Evolutionary conservation across 2,113 vertebrate species (phyloP).

Genomic region (Galemys pyrenaicus): DNA sequence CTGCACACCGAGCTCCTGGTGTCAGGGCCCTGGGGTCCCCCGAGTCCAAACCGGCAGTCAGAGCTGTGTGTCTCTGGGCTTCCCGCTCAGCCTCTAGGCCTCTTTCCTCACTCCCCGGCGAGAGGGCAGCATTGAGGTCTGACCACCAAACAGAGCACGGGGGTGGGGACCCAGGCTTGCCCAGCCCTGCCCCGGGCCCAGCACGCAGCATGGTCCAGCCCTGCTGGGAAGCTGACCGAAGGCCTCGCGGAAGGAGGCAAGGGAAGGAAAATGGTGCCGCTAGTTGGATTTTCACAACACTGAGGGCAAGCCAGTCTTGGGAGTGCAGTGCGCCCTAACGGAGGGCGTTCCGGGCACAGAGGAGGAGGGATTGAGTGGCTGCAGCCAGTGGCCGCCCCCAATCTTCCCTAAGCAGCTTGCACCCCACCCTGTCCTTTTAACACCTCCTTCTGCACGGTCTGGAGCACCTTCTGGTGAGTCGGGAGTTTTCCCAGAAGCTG

Average conservation of each 20-base stretch:
- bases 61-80: neutral
- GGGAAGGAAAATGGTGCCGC: conserved; percentile 55
- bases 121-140: neutral
- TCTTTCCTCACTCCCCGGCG: neutral
- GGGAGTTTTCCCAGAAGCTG: neutral
- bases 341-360: neutral
- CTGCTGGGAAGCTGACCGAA: neutral
- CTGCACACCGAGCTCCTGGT: neutral
- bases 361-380: neutral
- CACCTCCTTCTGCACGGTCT: neutral
- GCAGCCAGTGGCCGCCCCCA: neutral
- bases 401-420: neutral
- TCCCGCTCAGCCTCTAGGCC: accelerated
- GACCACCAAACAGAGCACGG: neutral
- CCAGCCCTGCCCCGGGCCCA: accelerated
- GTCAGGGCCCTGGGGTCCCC: neutral
- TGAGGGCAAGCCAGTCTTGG: conserved; percentile 57
- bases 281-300: conserved; percentile 67
- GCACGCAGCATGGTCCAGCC: neutral
- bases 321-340: conserved; percentile 2
- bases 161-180: neutral
- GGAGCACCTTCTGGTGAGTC: neutral
- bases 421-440: neutral
- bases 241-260: neutral
- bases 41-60: accelerated